Percentiles rank a stretch among this genome's conserved stretches.
These are phyloP conservation scores for Cheiracanthium punctorium DNA, from an alignment of 2,888 invertebrate species.

Conservation along the genomic window DNA sequence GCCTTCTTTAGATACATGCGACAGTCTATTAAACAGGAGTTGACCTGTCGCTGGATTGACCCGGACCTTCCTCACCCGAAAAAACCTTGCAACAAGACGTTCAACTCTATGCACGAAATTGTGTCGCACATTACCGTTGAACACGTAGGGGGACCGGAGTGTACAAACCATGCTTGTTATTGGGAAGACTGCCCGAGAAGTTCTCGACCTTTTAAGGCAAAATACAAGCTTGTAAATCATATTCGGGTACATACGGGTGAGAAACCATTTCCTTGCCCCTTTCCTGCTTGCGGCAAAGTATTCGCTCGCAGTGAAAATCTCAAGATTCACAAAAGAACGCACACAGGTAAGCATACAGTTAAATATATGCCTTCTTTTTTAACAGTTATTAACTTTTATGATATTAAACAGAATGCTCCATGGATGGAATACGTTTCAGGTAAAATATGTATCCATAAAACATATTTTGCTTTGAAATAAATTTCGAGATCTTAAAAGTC, in stretches of 20 bases:
- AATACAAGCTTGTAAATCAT: constrained; percentile 99
- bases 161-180: constrained; percentile 97
- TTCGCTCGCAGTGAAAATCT: constrained; percentile 99
- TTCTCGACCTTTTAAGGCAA: constrained; percentile 98
- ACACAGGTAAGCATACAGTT: constrained; percentile 89
- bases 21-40: constrained; percentile 82
- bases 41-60: constrained; percentile 82
- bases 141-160: constrained; percentile 98
- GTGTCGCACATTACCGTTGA: constrained; percentile 97
- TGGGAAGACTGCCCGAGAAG: constrained; percentile 97
- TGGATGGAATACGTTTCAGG: too few species aligned
- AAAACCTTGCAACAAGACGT: constrained; percentile 90
- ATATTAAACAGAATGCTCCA: not conserved
- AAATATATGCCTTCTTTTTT: not conserved
- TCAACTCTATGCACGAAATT: constrained; percentile 96
- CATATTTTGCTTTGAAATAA: too few species aligned
- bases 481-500: too few species aligned
- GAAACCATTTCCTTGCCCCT: constrained; percentile 98
- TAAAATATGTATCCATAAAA: too few species aligned
- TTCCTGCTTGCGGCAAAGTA: constrained; percentile 98
- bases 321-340: constrained; percentile 99
- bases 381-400: not conserved
- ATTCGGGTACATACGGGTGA: constrained; percentile 99
- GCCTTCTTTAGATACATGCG: constrained; percentile 95
- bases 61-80: constrained; percentile 67